Evolutionary conservation across 2,888 invertebrate species (phyloP), one percentile per base, ranked within the genome.

Genomic region (Zygothrica quintamaculata): DNA sequence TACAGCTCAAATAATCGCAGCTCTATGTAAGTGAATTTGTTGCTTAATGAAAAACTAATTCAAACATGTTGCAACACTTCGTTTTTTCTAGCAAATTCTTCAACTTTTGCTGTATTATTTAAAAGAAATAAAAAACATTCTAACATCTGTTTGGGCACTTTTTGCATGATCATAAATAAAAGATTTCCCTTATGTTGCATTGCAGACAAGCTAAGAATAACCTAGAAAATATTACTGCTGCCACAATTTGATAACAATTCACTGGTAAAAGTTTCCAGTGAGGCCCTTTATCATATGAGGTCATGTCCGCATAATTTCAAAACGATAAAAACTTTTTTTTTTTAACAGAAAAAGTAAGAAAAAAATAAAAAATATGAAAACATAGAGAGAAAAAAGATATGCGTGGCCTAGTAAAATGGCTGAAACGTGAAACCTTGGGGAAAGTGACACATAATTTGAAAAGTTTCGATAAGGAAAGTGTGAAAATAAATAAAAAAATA

Each of bases 381-480:
- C 43, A 51, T 34, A 55, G 42, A 44, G 18, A 2, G 52, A 60
- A 62, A 36, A 66, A 70, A 74, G 42, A 18, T 43, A 61, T 43
- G 46, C 61, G 51, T 50, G 36, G 22, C 18, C 18, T 36, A 60
- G 60, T 58, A 61, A 76, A 62, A 62, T 64, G 46, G 57, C 47
- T 12, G 60, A 15, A 51, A 53, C 36, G 52, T 34, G 44, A 66
- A 44, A 43, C 48, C 52, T 59, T 61, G 25, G 46, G 48, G 56
- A 66, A 66, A 73, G 58, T 59, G 79, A 77, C 84, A 82, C 67
- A 82, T 82, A 82, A 85, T 85, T 85, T 75, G 77, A 82, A 82
- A 82, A 85, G 80, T 82, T 82, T 77, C n/a, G 44, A 8, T 55
- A 65, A 51, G 47, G 56, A 66, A 77, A 82, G 85, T 85, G 85